Percentiles rank a stretch among this genome's conserved stretches.
Conservation (phyloP, 2,888 invertebrate species). For the Choristoneura rosaceana region DNA sequence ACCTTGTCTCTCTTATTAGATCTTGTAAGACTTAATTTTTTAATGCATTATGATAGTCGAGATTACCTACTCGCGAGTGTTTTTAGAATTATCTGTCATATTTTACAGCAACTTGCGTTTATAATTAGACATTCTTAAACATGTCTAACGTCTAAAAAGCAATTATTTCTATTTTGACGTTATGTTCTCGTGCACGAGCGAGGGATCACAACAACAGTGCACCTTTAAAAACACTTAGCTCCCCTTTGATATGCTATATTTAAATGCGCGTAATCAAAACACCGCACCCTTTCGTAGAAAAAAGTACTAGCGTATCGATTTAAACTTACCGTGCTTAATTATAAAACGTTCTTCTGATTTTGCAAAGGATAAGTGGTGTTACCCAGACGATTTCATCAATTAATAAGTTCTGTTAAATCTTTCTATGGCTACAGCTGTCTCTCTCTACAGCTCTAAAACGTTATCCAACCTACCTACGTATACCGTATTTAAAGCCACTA, state of each 20-base stretch:
- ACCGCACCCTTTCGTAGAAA: slow-evolving; percentile 61
- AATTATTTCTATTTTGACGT: slow-evolving; percentile 38
- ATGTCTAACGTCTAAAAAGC: slow-evolving; percentile 23
- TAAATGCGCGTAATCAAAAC: slow-evolving; percentile 69
- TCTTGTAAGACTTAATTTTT: too few species aligned
- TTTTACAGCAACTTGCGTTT: slow-evolving; percentile 6
- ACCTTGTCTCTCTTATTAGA: not conserved
- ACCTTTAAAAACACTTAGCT: slow-evolving; percentile 63
- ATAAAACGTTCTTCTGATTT: not conserved
- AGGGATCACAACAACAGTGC: slow-evolving; percentile 54
- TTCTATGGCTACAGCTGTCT: too few species aligned
- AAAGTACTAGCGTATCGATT: slow-evolving; percentile 50
- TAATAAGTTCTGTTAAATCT: not conserved
- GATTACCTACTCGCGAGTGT: not conserved
- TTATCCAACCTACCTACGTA: too few species aligned
- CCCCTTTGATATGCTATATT: slow-evolving; percentile 65
- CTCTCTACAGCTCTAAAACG: not conserved
- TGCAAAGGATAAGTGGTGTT: not conserved
- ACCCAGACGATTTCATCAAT: not conserved
- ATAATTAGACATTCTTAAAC: slow-evolving; percentile 28
- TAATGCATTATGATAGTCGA: too few species aligned
- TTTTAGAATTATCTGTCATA: not conserved
- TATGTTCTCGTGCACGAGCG: slow-evolving; percentile 36
- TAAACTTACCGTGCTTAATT: not conserved
- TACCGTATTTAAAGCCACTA: too few species aligned